phyloP scores from a whole-genome alignment of 2,797 vertebrate genomes.

The Uromys caudimaculatus region DNA sequence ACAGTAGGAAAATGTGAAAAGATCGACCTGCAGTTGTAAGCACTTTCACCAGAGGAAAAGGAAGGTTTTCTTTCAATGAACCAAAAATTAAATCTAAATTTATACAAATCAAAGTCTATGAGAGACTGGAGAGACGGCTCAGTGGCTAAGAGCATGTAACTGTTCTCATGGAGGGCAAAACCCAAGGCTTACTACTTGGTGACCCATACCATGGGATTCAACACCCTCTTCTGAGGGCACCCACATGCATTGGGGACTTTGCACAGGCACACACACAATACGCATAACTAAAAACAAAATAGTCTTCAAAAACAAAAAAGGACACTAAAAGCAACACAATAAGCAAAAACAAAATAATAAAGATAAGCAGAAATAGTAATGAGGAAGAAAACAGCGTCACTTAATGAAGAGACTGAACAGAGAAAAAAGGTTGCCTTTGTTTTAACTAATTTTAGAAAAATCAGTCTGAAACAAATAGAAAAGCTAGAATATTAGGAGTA shows the following conservation, averaged over 20 bases:
- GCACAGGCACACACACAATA: neutral
- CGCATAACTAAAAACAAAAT: neutral
- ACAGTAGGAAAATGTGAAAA: neutral
- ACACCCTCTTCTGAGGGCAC: neutral
- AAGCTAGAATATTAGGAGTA: neutral
- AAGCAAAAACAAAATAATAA: neutral
- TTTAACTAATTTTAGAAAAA: neutral
- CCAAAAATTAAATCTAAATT: neutral
- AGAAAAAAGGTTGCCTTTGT: neutral
- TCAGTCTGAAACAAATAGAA: neutral
- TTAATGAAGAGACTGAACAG: neutral
- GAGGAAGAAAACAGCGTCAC: neutral
- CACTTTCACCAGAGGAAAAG: neutral
- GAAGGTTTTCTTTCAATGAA: neutral
- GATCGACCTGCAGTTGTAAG: neutral
- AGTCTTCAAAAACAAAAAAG: neutral
- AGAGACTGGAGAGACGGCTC: neutral
- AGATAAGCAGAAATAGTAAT: neutral
- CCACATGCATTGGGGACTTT: neutral
- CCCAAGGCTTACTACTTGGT: neutral
- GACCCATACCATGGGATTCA: neutral
- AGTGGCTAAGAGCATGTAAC: neutral
- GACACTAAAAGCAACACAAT: neutral
- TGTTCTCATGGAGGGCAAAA: neutral
- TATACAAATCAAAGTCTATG: neutral